A percentile compares a stretch with the other conserved stretches of the same genome.
Evolutionary conservation across 2,113 vertebrate species (phyloP).

Genomic region (Catharus fuscescens): DNA sequence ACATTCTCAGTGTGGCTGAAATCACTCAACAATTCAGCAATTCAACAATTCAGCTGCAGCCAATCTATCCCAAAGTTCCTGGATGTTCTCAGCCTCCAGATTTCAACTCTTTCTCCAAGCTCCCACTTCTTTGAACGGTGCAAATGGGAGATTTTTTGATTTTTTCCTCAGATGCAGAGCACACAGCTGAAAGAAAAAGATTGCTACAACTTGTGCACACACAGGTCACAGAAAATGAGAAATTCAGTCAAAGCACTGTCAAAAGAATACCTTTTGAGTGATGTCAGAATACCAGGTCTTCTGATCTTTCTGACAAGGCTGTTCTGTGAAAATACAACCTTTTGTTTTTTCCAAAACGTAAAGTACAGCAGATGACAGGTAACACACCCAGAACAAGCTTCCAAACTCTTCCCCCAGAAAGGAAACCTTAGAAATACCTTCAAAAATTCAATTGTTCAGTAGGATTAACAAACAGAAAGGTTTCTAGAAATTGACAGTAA

Average conservation of each 20-base stretch:
- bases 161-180: not conserved
- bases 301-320: constrained; percentile 1
- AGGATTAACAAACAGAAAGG: not conserved
- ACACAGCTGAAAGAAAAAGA: not conserved
- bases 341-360: not conserved
- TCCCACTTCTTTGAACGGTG: not conserved
- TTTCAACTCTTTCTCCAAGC: not conserved
- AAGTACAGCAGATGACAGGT: not conserved
- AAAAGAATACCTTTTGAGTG: not conserved
- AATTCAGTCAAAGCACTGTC: not conserved
- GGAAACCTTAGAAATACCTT: not conserved
- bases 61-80: not conserved
- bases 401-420: not conserved
- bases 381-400: not conserved
- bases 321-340: not conserved
- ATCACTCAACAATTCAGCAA: not conserved
- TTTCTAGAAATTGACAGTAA: not conserved
- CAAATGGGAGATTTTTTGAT: not conserved
- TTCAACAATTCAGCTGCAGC: not conserved
- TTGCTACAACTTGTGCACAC: not conserved
- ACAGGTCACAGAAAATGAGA: not conserved
- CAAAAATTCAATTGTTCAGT: not conserved
- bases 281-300: not conserved
- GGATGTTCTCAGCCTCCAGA: not conserved
- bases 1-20: not conserved